phyloP scores from a whole-genome alignment of 1,140 invertebrate species.

The Bombus breviceps region DNA sequence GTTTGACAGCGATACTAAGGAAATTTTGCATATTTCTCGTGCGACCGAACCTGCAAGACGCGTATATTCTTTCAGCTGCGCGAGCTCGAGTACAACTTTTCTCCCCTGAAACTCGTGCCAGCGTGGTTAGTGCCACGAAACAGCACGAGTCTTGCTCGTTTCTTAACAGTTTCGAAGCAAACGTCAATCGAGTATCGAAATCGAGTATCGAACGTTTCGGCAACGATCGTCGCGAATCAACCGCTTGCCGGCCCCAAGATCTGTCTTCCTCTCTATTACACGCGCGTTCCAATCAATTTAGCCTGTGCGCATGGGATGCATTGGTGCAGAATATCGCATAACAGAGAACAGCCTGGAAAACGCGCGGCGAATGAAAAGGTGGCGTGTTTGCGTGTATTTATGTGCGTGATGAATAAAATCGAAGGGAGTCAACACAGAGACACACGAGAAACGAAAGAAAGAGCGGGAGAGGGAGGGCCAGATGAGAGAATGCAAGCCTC shows the following conservation, averaged over 20 bases:
- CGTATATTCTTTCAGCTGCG: not conserved
- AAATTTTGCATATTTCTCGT: not conserved
- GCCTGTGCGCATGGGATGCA: constrained; percentile 63
- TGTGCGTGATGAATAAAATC: constrained; percentile 31
- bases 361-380: not conserved
- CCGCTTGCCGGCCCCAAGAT: rapidly evolving
- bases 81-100: not conserved
- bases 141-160: not conserved
- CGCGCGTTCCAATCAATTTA: not conserved
- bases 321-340: constrained; percentile 76
- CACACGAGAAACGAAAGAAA: constrained; percentile 39
- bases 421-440: constrained; percentile 38
- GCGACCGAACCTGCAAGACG: not conserved
- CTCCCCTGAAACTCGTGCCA: not conserved
- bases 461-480: constrained; percentile 58
- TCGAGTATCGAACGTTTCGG: no score
- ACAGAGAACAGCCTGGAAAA: not conserved
- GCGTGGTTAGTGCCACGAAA: not conserved
- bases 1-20: not conserved
- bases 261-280: not conserved
- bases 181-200: no score
- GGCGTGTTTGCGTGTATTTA: not conserved
- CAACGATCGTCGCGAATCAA: not conserved
- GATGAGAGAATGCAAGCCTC: constrained; percentile 73
- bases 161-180: not conserved